phyloP scores from a whole-genome alignment of 2,888 invertebrate species.

The Tetranychus truncatus region DNA sequence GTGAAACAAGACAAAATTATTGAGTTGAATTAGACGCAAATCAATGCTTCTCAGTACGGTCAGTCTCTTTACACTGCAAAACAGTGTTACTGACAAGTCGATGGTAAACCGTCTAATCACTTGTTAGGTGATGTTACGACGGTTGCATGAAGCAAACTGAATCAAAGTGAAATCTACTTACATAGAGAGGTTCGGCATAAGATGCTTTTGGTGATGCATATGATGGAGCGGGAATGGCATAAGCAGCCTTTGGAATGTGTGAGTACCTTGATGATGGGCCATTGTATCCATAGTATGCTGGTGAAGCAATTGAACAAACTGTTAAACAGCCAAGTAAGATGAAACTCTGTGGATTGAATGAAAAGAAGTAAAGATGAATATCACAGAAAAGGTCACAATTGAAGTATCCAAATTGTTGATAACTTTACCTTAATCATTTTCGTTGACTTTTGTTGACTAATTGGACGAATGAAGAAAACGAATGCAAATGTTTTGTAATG shows the following conservation, averaged over 20 bases:
- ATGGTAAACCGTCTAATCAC: too few species aligned
- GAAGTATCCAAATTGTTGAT: too few species aligned
- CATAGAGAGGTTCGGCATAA: slow-evolving; percentile 11
- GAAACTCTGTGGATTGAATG: neutral
- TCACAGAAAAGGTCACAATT: neutral
- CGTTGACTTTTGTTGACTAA: neutral
- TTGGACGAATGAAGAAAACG: neutral
- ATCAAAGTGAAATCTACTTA: neutral
- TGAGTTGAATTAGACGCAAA: slow-evolving; percentile 3
- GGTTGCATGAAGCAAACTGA: neutral
- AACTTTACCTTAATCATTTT: neutral
- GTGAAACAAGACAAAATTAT: neutral
- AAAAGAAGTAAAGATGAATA: neutral
- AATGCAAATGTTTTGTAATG: neutral
- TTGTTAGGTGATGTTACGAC: neutral
- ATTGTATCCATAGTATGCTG: slow-evolving; percentile 17
- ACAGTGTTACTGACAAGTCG: too few species aligned
- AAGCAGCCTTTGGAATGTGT: slow-evolving; percentile 6
- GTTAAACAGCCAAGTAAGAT: neutral
- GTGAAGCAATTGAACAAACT: neutral
- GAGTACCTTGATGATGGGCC: neutral
- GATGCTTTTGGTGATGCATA: slow-evolving; percentile 12
- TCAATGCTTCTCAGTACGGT: neutral
- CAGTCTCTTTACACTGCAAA: neutral
- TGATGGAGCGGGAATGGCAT: slow-evolving; percentile 9